A percentile compares a stretch with the other conserved stretches of the same genome.
Conservation (phyloP, 2,888 invertebrate genomes). For the Cenopis cana region DNA sequence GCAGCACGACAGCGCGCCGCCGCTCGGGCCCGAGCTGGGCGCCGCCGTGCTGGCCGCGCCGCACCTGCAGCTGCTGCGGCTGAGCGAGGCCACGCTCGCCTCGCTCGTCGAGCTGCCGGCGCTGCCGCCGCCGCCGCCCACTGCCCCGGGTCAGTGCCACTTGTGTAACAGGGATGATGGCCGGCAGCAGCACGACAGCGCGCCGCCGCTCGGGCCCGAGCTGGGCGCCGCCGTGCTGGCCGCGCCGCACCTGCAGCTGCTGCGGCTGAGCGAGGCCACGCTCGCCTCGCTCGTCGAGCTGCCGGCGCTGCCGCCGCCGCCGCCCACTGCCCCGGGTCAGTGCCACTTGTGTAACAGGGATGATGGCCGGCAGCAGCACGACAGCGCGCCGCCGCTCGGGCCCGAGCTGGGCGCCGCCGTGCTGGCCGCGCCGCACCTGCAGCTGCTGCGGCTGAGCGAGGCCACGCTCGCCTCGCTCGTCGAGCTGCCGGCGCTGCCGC, state of each 20-base stretch:
- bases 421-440: constrained; percentile 92
- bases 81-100: constrained; percentile 92
- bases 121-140: constrained; percentile 79
- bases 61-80: constrained; percentile 93
- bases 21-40: constrained; percentile 89
- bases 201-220: constrained; percentile 88
- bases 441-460: constrained; percentile 94
- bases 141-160: constrained; percentile 57
- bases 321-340: constrained; percentile 59
- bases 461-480: constrained; percentile 94
- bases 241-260: constrained; percentile 93
- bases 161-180: too few relatives aligned
- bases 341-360: too few relatives aligned
- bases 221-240: constrained; percentile 92
- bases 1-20: constrained; percentile 92
- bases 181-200: constrained; percentile 96
- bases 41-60: constrained; percentile 93
- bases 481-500: constrained; percentile 92
- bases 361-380: constrained; percentile 97
- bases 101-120: constrained; percentile 96
- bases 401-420: constrained; percentile 92
- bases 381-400: constrained; percentile 88
- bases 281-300: constrained; percentile 96
- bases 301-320: constrained; percentile 88
- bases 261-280: constrained; percentile 93